Base-by-base conservation (phyloP, 2,888 invertebrate species). In the Hetaerina titia region DNA sequence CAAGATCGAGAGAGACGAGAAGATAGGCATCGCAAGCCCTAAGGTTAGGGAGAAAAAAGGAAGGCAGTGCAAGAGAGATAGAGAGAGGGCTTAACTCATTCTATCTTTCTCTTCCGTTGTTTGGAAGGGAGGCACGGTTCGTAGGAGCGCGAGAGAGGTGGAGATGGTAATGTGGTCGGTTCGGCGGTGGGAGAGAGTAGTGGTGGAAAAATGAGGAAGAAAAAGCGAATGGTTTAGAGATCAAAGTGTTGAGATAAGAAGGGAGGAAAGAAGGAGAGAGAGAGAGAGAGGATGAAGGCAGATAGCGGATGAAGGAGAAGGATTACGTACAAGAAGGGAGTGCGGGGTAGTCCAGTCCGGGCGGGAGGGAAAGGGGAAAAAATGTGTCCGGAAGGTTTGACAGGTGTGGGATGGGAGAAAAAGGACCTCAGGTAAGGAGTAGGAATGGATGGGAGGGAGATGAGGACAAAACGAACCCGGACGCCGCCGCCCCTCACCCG, bases 351-450 rank as follows among this genome's bases (percentile, higher is more conserved):
- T 17, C 7, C 8, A 64, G 90, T 1, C n/a, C 19, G n/a, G n/a
- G 17, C 45, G 90, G 60, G 60, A 60, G 25, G 22, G 58, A 19
- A 58, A n/a, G 63, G 90, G 64, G 56, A 92, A 92, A 92, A 92
- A 92, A 92, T 92, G 92, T 64, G 60, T 45, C 90, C 90, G 92
- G 56, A 69, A 74, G 92, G 69, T 92, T 92, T 92, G 92, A 92
- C 92, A 92, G 92, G 92, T 92, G 92, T 69, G 92, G 89, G 92
- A 69, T 69, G 64, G 92, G 58, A 31, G 81, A 25, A 90, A 89
- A 89, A 89, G 57, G 90, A 90, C 69, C 69, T 69, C 56, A 69
- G 92, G 92, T 92, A 92, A 56, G n/a, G n/a, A 60, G 57, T 64
- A 22, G 19, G 89, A 58, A 58, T 56, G 56, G 89, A 22, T 19